Conservation (phyloP, 2,113 vertebrate species). For the Passerina amoena region DNA sequence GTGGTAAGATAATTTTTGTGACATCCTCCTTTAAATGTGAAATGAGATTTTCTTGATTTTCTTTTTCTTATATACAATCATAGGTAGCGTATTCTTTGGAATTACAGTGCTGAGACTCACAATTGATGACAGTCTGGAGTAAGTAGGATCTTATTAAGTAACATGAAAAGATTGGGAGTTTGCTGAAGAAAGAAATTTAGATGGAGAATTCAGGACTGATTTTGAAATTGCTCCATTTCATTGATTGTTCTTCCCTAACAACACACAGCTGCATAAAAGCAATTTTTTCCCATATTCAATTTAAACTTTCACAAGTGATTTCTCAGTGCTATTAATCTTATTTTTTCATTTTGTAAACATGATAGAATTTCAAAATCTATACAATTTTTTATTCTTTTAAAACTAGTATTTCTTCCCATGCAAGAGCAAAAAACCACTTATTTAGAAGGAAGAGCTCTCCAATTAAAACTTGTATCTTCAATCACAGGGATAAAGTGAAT, state of each 20-base stretch:
- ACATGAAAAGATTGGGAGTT: background rate
- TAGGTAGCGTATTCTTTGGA: background rate
- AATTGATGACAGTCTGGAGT: background rate
- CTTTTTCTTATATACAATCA: background rate
- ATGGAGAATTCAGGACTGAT: constrained; percentile 25
- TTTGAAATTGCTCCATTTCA: constrained; percentile 38
- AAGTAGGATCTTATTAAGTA: background rate
- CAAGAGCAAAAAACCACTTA: background rate
- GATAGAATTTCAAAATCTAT: background rate
- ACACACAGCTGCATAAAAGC: constrained; percentile 10
- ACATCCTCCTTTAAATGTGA: background rate
- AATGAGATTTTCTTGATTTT: background rate
- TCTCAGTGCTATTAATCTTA: background rate
- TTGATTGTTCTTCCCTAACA: constrained; percentile 26
- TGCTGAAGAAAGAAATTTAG: constrained; percentile 1
- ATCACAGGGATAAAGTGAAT: background rate
- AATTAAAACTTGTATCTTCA: constrained; percentile 14
- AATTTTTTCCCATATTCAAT: constrained; percentile 14
- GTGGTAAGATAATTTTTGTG: background rate
- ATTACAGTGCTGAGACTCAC: background rate
- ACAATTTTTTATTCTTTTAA: background rate
- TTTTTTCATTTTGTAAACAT: background rate
- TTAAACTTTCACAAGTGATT: constrained; percentile 37
- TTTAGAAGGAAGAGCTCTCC: background rate
- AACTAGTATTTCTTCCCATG: background rate